phyloP scores from a whole-genome alignment of 2,113 vertebrate genomes.

The Hepsetus odoe region DNA sequence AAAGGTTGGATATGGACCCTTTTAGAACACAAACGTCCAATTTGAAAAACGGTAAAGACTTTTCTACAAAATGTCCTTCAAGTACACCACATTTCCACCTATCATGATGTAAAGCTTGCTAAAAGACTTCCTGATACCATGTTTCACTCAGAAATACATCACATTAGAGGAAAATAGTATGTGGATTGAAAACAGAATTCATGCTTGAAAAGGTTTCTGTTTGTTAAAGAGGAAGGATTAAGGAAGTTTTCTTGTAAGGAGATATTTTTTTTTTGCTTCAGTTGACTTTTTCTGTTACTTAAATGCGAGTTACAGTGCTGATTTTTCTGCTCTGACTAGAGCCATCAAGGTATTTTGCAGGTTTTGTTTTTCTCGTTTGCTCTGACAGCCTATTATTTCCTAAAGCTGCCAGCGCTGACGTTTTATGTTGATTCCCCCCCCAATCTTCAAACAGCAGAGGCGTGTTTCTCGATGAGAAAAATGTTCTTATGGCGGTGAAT shows the following conservation, averaged over 20 bases:
- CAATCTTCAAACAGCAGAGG: conserved; percentile 16
- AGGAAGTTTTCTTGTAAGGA: too few species aligned
- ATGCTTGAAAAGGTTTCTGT: background rate
- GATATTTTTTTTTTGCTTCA: too few species aligned
- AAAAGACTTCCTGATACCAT: too few species aligned
- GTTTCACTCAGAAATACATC: too few species aligned
- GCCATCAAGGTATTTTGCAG: conserved; percentile 5
- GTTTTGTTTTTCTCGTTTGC: conserved; percentile 31
- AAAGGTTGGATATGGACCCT: too few species aligned
- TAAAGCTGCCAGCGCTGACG: conserved; percentile 27
- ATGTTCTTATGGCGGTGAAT: background rate
- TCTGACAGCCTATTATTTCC: conserved; percentile 43
- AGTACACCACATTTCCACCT: too few species aligned
- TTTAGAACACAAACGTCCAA: too few species aligned
- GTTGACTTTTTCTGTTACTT: background rate
- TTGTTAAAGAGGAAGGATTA: background rate
- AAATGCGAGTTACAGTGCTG: background rate
- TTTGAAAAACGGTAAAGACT: too few species aligned
- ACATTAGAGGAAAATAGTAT: background rate
- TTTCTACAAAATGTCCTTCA: too few species aligned
- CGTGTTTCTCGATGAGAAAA: conserved; percentile 6
- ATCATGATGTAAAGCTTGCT: too few species aligned
- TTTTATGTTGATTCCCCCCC: conserved; percentile 22
- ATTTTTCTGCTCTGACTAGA: background rate
- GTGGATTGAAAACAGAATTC: background rate